Conservation (phyloP, 2,888 invertebrate species). For the Agriotes lineatus region DNA sequence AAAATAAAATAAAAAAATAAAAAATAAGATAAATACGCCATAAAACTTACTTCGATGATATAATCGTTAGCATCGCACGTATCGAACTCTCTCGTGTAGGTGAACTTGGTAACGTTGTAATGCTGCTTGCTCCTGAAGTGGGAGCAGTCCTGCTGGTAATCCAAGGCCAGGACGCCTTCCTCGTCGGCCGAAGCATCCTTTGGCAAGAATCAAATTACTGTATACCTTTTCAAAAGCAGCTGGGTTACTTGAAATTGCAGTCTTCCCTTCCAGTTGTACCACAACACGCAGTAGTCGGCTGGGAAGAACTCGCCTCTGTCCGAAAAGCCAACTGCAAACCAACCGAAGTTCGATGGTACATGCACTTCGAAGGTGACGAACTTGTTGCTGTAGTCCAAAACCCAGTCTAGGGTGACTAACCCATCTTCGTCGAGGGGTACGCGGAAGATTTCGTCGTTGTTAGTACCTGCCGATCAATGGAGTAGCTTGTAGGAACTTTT, state of each 20-base stretch:
- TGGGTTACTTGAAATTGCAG: slow-evolving; percentile 72
- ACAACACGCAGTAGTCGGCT: slow-evolving; percentile 86
- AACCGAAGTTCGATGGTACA: slow-evolving; percentile 68
- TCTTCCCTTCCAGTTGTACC: slow-evolving; percentile 77
- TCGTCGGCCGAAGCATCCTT: slow-evolving; percentile 81
- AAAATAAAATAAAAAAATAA: no score
- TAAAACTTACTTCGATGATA: slow-evolving; percentile 78
- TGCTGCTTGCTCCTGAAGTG: slow-evolving; percentile 68
- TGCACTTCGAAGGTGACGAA: slow-evolving; percentile 68
- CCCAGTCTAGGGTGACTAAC: slow-evolving; percentile 66
- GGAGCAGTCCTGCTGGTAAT: slow-evolving; percentile 81
- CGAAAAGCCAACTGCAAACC: slow-evolving; percentile 92
- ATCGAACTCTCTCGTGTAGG: slow-evolving; percentile 84
- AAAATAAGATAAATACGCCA: no score
- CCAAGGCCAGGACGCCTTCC: slow-evolving; percentile 75
- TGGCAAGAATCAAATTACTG: no score
- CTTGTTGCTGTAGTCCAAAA: slow-evolving; percentile 64
- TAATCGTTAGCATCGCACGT: slow-evolving; percentile 86
- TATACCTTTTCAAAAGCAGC: no score
- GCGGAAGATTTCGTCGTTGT: slow-evolving; percentile 55
- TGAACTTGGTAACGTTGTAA: slow-evolving; percentile 74
- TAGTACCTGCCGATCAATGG: neutral
- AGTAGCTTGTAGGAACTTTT: no score
- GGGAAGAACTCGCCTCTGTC: slow-evolving; percentile 79
- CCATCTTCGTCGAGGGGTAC: slow-evolving; percentile 64